phyloP scores from a whole-genome alignment of 2,113 vertebrate genomes.

The Cottus gobio region DNA sequence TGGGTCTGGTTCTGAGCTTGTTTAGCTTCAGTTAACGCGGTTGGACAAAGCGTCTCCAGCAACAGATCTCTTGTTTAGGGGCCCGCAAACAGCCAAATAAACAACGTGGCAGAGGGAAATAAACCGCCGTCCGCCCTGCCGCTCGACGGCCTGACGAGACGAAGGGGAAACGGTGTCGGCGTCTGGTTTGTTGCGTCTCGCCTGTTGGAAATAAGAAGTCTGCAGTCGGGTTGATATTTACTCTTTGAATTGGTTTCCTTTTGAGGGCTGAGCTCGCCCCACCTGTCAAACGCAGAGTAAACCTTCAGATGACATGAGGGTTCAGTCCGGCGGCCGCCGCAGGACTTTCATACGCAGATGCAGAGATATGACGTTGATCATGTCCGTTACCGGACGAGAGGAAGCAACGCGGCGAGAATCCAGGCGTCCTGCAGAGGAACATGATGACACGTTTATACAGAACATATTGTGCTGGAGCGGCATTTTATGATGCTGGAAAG shows the following conservation, averaged over 20 bases:
- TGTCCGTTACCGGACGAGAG: not conserved
- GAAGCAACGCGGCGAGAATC: not conserved
- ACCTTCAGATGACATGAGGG: constrained; percentile 23
- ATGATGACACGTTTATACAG: not conserved
- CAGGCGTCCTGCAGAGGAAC: not conserved
- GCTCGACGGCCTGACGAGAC: constrained; percentile 15
- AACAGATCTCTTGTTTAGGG: constrained; percentile 62
- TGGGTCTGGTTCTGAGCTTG: constrained; percentile 62
- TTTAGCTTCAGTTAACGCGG: constrained; percentile 61
- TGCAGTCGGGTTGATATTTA: constrained; percentile 37
- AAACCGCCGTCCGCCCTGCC: constrained; percentile 51
- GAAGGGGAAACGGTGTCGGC: constrained; percentile 31
- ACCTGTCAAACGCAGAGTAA: constrained; percentile 30
- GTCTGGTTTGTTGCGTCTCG: constrained; percentile 63
- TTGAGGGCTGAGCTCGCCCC: constrained; percentile 35
- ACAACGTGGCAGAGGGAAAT: constrained; percentile 57
- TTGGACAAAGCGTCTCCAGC: constrained; percentile 58
- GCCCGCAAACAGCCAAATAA: constrained; percentile 68
- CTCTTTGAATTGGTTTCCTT: constrained; percentile 19
- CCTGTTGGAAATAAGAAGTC: constrained; percentile 40
- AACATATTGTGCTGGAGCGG: not conserved
- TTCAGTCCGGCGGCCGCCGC: not conserved
- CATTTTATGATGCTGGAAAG: not conserved
- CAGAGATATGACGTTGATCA: not conserved
- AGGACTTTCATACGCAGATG: not conserved